These are phyloP conservation scores for Daktulosphaira vitifoliae DNA, from an alignment of 1,140 invertebrate genomes.

Conservation along the genomic window DNA sequence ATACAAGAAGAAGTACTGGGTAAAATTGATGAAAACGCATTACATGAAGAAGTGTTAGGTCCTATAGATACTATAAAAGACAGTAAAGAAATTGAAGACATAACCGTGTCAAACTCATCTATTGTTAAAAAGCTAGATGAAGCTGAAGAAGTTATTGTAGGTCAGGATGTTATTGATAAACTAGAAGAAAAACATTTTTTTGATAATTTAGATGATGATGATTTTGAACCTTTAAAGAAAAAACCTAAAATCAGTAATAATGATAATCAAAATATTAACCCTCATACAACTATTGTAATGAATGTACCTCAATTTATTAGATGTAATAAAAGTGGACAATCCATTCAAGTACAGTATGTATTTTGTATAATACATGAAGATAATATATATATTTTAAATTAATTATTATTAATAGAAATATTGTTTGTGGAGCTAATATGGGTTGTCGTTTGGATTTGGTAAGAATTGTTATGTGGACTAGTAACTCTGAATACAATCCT, in stretches of 20 bases:
- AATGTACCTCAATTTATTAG: conserved; percentile 19
- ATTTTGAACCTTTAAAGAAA: conserved; percentile 28
- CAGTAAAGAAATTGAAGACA: not conserved
- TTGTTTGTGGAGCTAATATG: conserved; percentile 90
- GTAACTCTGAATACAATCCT: conserved; percentile 99
- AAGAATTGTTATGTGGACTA: conserved; percentile 88
- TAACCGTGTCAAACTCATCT: not conserved
- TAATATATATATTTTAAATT: not conserved
- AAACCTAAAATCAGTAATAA: not conserved
- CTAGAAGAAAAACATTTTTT: conserved; percentile 10
- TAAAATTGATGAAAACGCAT: not conserved
- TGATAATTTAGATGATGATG: conserved; percentile 9
- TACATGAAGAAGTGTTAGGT: not conserved
- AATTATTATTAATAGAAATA: conserved; percentile 57
- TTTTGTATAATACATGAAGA: not conserved
- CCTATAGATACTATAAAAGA: not conserved
- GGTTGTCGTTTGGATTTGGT: conserved; percentile 77
- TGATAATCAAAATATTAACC: not conserved
- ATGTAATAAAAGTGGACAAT: conserved; percentile 27
- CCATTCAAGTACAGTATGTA: conserved; percentile 34
- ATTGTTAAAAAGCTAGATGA: conserved; percentile 9
- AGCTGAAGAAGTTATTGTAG: not conserved
- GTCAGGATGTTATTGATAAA: not conserved
- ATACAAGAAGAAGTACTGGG: conserved; percentile 25
- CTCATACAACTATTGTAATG: conserved; percentile 25